Conservation (phyloP, 1,140 invertebrate genomes). For the Agrilus planipennis region DNA sequence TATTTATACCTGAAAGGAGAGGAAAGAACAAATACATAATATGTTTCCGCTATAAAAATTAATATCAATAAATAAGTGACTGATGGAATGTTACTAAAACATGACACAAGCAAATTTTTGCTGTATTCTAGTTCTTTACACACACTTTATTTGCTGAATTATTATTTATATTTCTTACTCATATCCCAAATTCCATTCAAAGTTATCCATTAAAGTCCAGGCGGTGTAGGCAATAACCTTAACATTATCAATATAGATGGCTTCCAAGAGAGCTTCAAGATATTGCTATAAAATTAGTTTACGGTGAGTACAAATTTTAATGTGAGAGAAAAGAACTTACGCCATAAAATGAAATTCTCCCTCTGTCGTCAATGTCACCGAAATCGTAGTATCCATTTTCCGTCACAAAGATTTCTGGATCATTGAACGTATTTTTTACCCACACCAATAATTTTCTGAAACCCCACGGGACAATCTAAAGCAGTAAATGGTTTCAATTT, state of each 20-base stretch:
- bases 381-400: slow-evolving; percentile 55
- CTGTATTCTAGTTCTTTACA: too few relatives aligned
- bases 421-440: slow-evolving; percentile 47
- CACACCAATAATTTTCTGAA: slow-evolving; percentile 45
- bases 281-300: slow-evolving; percentile 32
- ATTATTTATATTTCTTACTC: slow-evolving; percentile 27
- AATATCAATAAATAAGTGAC: too few relatives aligned
- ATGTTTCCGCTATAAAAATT: too few relatives aligned
- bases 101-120: too few relatives aligned
- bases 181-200: slow-evolving; percentile 45
- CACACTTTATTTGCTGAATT: too few relatives aligned
- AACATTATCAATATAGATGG: slow-evolving; percentile 25
- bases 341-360: slow-evolving; percentile 13
- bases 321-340: too few relatives aligned
- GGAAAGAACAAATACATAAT: too few relatives aligned
- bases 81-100: too few relatives aligned
- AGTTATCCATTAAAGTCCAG: slow-evolving; percentile 54
- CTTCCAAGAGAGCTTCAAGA: slow-evolving; percentile 33
- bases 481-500: too few relatives aligned
- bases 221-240: slow-evolving; percentile 42
- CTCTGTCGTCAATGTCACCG: slow-evolving; percentile 10
- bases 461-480: slow-evolving; percentile 23
- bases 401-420: slow-evolving; percentile 50
- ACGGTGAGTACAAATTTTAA: too few relatives aligned
- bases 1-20: slow-evolving; percentile 9